phyloP scores from a whole-genome alignment of 2,888 invertebrate genomes.

The Heliconius cydno region DNA sequence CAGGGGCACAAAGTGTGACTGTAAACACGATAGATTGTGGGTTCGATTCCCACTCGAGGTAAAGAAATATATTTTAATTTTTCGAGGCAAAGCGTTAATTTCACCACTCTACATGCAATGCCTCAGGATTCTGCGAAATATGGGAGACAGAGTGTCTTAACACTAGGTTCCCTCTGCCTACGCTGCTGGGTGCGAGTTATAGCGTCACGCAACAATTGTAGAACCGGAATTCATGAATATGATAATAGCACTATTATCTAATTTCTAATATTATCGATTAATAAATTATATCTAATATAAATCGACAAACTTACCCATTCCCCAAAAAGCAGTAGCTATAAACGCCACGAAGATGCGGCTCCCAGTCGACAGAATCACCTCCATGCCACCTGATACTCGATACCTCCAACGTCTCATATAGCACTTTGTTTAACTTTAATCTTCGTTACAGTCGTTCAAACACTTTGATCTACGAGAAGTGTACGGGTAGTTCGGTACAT shows the following conservation, averaged over 20 bases:
- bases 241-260: background rate
- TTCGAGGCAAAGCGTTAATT: background rate
- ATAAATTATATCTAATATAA: background rate
- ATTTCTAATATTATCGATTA: background rate
- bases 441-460: conserved; percentile 48
- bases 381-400: conserved; percentile 69
- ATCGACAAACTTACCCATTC: conserved; percentile 71
- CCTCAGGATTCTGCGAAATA: background rate
- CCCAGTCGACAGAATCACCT: conserved; percentile 67
- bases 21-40: background rate
- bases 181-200: background rate
- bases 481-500: conserved; percentile 63
- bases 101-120: background rate
- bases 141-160: background rate
- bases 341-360: conserved; percentile 79
- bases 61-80: background rate
- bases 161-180: background rate
- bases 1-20: too few relatives aligned
- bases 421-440: conserved; percentile 51
- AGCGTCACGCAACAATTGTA: too few relatives aligned
- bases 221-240: background rate
- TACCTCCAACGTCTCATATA: conserved; percentile 51
- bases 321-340: conserved; percentile 76
- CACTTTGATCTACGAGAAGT: conserved; percentile 39
- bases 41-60: background rate